phyloP scores from a whole-genome alignment of 1,140 invertebrate genomes.

The Drosophila bocki region DNA sequence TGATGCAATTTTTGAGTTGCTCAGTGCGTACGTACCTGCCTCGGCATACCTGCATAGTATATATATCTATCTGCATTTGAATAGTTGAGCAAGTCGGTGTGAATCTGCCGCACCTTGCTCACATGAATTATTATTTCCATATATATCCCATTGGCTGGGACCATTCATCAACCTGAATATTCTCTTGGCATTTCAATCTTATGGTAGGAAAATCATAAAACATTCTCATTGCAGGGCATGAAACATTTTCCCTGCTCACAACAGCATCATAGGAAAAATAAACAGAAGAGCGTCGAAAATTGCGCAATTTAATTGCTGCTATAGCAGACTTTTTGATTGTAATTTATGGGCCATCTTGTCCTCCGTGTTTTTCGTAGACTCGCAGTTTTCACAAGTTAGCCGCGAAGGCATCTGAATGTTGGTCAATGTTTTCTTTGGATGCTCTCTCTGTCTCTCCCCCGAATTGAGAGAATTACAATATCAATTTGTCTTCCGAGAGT shows the following conservation, averaged over 20 bases:
- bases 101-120: slow-evolving; percentile 11
- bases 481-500: slow-evolving; percentile 44
- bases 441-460: neutral
- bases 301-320: slow-evolving; percentile 78
- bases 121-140: slow-evolving; percentile 14
- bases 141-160: neutral
- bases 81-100: slow-evolving; percentile 32
- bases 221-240: slow-evolving; percentile 19
- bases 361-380: slow-evolving; percentile 42
- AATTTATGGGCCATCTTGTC: slow-evolving; percentile 75
- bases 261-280: slow-evolving; percentile 5
- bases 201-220: slow-evolving; percentile 19
- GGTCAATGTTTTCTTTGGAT: slow-evolving; percentile 59
- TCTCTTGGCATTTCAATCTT: slow-evolving; percentile 35
- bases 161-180: slow-evolving; percentile 37
- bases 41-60: neutral
- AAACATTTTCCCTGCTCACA: slow-evolving; percentile 2
- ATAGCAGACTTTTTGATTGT: slow-evolving; percentile 69
- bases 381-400: slow-evolving; percentile 19
- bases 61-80: slow-evolving; percentile 8
- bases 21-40: slow-evolving; percentile 42
- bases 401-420: slow-evolving; percentile 55
- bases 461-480: slow-evolving; percentile 40
- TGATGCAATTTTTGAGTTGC: slow-evolving; percentile 41
- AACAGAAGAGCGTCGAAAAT: slow-evolving; percentile 33